A percentile compares a stretch with the other conserved stretches of the same genome.
Evolutionary conservation across 2,797 vertebrate species (phyloP).

Genomic region (Acomys russatus): DNA sequence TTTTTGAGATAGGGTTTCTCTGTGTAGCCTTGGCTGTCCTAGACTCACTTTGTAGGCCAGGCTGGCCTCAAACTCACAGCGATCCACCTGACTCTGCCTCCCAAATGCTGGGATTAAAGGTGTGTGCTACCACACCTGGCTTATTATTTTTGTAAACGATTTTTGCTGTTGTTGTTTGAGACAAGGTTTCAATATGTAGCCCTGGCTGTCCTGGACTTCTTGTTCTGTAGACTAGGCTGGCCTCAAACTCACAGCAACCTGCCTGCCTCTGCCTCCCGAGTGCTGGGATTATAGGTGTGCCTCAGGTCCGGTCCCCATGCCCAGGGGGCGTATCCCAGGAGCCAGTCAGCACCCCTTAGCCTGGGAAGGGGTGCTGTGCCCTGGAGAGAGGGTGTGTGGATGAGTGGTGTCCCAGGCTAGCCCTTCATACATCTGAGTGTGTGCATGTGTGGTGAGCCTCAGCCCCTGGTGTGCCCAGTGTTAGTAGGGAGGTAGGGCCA

Average conservation of each 20-base stretch:
- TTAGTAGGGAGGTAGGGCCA: background rate
- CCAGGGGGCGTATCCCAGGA: background rate
- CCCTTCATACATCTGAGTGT: background rate
- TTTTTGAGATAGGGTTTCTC: too few relatives aligned
- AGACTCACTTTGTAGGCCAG: background rate
- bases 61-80: background rate
- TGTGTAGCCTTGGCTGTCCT: too few relatives aligned
- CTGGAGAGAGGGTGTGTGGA: background rate
- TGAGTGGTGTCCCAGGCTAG: background rate
- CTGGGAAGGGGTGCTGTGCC: background rate
- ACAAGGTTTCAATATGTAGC: too few relatives aligned
- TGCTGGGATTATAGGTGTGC: background rate
- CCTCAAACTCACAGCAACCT: background rate
- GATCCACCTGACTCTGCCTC: background rate
- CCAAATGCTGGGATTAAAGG: background rate
- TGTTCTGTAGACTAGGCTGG: background rate
- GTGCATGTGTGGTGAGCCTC: background rate
- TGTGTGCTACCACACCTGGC: too few relatives aligned
- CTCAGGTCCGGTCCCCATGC: background rate
- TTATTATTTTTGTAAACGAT: too few relatives aligned
- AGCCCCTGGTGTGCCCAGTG: background rate
- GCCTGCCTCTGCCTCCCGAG: background rate
- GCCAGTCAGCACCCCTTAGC: background rate
- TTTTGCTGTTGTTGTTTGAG: too few relatives aligned
- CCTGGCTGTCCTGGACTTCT: background rate